These are phyloP conservation scores for Anguilla marmorata DNA, from an alignment of 2,797 vertebrate species.

Conservation along the genomic window DNA sequence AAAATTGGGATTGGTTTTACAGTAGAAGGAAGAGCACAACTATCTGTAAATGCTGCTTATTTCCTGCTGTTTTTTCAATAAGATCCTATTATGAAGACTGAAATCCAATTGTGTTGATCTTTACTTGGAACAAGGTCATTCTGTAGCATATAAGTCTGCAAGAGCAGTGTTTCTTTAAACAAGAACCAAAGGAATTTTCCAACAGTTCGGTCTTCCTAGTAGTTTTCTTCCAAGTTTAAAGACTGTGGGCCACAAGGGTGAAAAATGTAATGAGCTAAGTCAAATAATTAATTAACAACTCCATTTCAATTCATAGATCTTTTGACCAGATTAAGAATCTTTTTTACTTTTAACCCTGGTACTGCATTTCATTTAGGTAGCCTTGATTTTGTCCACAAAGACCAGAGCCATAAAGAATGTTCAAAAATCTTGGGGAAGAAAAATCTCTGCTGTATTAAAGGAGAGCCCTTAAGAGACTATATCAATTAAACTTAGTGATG, in stretches of 20 bases:
- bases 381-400: conserved; percentile 4
- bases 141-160: neutral
- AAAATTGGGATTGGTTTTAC: neutral
- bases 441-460: neutral
- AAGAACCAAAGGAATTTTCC: neutral
- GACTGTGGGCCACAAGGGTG: neutral
- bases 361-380: neutral
- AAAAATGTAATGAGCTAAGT: neutral
- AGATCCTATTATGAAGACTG: neutral
- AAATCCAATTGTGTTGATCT: neutral
- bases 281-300: neutral
- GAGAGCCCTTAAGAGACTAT: neutral
- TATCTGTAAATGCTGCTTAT: neutral
- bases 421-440: neutral
- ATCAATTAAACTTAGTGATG: neutral
- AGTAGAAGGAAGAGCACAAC: neutral
- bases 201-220: neutral
- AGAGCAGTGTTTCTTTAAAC: neutral
- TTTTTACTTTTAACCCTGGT: neutral
- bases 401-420: neutral
- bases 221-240: neutral
- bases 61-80: neutral
- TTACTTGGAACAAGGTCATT: neutral
- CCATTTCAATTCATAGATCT: neutral
- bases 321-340: neutral